Evolutionary conservation across 2,797 vertebrate genomes (phyloP).

Genomic region (Rhabdomys pumilio): DNA sequence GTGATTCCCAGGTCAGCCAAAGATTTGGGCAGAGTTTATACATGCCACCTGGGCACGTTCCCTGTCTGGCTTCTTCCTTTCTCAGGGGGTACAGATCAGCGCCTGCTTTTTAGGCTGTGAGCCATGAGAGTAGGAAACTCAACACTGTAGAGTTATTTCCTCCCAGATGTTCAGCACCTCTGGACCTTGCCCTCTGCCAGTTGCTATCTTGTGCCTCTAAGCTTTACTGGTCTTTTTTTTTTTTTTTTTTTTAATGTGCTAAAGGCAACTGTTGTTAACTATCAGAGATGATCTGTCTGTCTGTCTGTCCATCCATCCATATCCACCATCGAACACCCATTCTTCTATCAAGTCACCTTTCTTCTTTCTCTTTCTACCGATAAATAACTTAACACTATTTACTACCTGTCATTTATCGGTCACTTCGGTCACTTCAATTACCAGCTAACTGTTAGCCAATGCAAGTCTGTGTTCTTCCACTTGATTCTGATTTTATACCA

Average conservation of each 20-base stretch:
- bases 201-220: background rate
- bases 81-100: background rate
- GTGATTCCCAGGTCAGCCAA: background rate
- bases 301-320: background rate
- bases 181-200: background rate
- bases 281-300: background rate
- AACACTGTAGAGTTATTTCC: background rate
- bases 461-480: background rate
- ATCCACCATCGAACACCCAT: background rate
- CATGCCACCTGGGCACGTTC: background rate
- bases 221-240: background rate
- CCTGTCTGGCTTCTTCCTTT: background rate
- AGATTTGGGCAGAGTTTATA: background rate
- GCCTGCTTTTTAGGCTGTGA: background rate
- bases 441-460: background rate
- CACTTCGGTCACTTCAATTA: background rate
- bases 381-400: background rate
- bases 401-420: background rate
- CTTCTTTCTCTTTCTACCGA: background rate
- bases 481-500: background rate
- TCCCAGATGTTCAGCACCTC: background rate
- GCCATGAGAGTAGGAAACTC: background rate
- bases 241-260: background rate
- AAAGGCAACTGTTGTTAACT: background rate
- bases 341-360: background rate